These are phyloP conservation scores for Narcine bancroftii DNA, from an alignment of 2,113 vertebrate species.

Conservation along the genomic window DNA sequence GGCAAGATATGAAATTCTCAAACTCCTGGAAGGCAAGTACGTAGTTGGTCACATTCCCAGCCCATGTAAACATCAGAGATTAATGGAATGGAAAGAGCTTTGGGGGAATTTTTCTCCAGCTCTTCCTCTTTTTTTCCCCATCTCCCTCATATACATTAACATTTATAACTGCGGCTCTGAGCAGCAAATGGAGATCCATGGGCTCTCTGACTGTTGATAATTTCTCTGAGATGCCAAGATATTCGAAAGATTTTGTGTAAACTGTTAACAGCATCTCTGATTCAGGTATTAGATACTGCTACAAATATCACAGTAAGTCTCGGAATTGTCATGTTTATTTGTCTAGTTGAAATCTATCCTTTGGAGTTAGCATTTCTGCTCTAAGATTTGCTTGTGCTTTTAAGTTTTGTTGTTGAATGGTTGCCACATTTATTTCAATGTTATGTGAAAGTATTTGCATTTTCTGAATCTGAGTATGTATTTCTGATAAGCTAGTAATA, in stretches of 20 bases:
- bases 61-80: slow-evolving; percentile 21
- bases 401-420: not conserved
- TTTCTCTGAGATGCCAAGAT: not conserved
- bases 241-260: not conserved
- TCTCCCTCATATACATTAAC: not conserved
- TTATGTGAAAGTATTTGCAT: not conserved
- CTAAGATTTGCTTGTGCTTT: not conserved
- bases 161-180: slow-evolving; percentile 4
- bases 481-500: not conserved
- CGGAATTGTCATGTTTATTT: not conserved
- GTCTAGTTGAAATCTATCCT: not conserved
- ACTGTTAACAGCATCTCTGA: not conserved
- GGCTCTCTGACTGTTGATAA: not conserved
- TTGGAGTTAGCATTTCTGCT: slow-evolving; percentile 11
- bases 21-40: slow-evolving; percentile 28
- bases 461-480: not conserved
- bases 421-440: slow-evolving; percentile 5
- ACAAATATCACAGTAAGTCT: slow-evolving; percentile 6
- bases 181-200: slow-evolving; percentile 9
- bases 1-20: not conserved
- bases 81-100: slow-evolving; percentile 16
- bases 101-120: not conserved
- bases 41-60: slow-evolving; percentile 25
- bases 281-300: not conserved
- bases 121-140: not conserved